phyloP scores from a whole-genome alignment of 1,140 invertebrate genomes.

The Babylonia areolata region DNA sequence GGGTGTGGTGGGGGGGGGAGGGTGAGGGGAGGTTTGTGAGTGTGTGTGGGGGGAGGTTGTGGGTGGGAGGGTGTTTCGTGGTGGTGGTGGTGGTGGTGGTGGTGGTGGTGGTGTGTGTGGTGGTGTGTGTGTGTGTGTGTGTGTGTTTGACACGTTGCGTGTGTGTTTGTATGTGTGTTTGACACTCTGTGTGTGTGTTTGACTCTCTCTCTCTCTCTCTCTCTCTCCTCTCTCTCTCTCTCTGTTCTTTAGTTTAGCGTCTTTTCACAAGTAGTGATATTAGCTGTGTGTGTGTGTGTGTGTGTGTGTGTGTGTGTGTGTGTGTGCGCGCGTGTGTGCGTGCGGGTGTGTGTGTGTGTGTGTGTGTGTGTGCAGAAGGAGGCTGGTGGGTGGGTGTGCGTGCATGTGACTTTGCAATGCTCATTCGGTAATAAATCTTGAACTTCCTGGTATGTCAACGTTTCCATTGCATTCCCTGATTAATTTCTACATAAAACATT shows the following conservation, averaged over 20 bases:
- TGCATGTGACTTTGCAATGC: background rate
- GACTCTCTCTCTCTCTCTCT: too few relatives aligned
- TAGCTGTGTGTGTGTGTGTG: background rate
- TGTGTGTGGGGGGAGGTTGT: background rate
- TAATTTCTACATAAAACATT: background rate
- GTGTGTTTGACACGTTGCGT: too few relatives aligned
- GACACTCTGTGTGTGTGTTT: background rate
- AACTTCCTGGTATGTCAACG: background rate
- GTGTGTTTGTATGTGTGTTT: too few relatives aligned
- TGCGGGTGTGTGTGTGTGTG: background rate
- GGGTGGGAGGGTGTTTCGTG: background rate
- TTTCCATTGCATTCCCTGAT: background rate
- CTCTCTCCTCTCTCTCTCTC: too few relatives aligned
- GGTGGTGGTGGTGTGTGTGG: too few relatives aligned
- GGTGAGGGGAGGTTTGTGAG: background rate
- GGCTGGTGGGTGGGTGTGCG: background rate
- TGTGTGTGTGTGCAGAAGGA: background rate
- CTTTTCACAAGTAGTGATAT: background rate
- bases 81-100: too few relatives aligned
- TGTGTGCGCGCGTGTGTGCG: conserved; percentile 20
- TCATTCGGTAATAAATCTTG: too few relatives aligned
- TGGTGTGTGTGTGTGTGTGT: too few relatives aligned
- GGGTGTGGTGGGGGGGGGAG: too few relatives aligned
- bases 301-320: conserved; percentile 26
- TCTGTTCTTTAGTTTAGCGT: background rate